phyloP scores from a whole-genome alignment of 2,113 vertebrate genomes.

The Choloepus hoffmanni region DNA sequence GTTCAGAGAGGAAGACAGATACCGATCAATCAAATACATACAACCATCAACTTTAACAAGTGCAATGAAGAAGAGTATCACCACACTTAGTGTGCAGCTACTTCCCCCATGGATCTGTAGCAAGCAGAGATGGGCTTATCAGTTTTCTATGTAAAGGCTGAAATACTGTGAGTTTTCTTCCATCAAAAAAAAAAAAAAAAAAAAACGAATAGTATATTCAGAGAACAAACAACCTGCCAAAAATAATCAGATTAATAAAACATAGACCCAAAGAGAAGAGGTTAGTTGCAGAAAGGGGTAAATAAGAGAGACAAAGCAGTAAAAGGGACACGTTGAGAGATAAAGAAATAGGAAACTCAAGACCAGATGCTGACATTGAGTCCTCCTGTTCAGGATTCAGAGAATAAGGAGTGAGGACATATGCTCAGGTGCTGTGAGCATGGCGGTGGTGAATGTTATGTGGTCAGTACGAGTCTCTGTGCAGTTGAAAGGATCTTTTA shows the following conservation, averaged over 20 bases:
- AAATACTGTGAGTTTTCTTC: not conserved
- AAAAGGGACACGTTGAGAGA: not conserved
- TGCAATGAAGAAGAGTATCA: not conserved
- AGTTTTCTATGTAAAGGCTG: not conserved
- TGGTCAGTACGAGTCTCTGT: not conserved
- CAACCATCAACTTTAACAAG: not conserved
- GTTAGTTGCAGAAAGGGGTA: not conserved
- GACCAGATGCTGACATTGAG: not conserved
- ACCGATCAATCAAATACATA: not conserved
- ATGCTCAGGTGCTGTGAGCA: too few species aligned
- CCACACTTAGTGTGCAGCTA: not conserved
- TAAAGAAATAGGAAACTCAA: not conserved
- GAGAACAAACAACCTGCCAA: not conserved
- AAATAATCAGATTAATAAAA: constrained; percentile 50
- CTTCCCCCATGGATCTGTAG: too few species aligned
- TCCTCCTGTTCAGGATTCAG: not conserved
- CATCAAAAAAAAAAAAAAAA: constrained; percentile 4
- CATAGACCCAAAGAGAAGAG: not conserved
- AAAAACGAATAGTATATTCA: not conserved
- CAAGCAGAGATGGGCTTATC: not conserved
- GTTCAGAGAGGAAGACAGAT: constrained; percentile 25
- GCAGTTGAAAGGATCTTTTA: not conserved
- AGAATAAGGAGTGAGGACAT: not conserved
- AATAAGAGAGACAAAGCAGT: not conserved
- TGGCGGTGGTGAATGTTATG: not conserved